Base-by-base conservation (phyloP, 1,140 invertebrate genomes). In the Nephila pilipes region DNA sequence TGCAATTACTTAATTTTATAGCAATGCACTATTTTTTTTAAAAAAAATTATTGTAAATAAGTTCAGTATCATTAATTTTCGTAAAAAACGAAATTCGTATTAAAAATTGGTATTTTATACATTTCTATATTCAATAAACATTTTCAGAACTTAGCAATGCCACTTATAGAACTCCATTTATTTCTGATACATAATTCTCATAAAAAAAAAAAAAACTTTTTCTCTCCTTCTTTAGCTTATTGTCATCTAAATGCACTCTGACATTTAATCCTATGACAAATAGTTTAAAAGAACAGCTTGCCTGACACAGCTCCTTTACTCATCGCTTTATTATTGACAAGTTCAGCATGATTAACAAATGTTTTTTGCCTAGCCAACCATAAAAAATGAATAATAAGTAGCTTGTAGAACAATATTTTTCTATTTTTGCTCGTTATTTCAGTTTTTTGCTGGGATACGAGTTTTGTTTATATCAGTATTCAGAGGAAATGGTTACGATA, bases 331-430 rank as follows among this genome's bases (percentile, higher is more conserved):
- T 75, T 75, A 75, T 75, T 75, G 65, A 75, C 65, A 75, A 75
- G 65, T 75, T 75, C 65, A 75, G 65, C 29, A 75, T 75, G 65
- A 75, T 75, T 75, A 75, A 75, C 65, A 75, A 75, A 75, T 75
- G 65, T 75, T 69, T 69, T 75, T 75, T 75, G 25, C 25, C 65
- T 32, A 14, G 29, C 25, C 29, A 12, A 16, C 10, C 32, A 29
- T 32, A 75, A 75, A 75, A 75, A 75, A 75, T 75, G 65, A 75
- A 75, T 75, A 75, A 75, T 36, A 75, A 75, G 65, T 75, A 36
- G 25, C 29, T 32, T 65, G 22, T 10, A 65, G 4, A 29, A 75
- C 65, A 18, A 3, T 32, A 8, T 32, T 32, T 32, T 29, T 10
- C 25, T 20, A 12, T 58, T 58, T 58, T 58, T 58, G 18, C 65